Base-by-base conservation (phyloP, 2,888 invertebrate genomes). In the Rhamphomyia laevipes region DNA sequence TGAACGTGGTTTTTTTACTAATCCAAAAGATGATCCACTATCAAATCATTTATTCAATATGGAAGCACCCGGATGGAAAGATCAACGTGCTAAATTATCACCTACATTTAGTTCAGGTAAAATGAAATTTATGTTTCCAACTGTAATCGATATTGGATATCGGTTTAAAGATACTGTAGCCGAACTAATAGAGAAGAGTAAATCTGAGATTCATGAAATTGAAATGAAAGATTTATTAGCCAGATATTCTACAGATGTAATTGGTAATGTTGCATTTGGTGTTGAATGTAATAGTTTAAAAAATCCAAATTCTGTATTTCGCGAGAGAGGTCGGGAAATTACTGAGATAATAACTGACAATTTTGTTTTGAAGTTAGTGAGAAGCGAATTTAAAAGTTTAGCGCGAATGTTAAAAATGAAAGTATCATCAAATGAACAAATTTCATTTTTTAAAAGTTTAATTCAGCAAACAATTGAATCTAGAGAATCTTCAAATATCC, bases 101-200 rank as follows among this genome's bases (percentile, higher is more conserved):
- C 72, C 74, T 1, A 71, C 73, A 0, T 76, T 76, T 56, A 72
- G 74, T 5, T 69, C 73, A 0, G 69, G 72, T 6, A 75, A 74
- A 60, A 73, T 76, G 65, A 73, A 70, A 50, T 63, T 61, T 33
- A 73, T 74, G 73, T 67, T 71, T 55, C 61, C 65, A n/a, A 63
- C 63, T 0, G 60, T 73, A 11, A 58, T 64, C 3, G 55, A 63
- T 9, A 69, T 72, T 30, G 63, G 62, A 0, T 53, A 65, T 2
- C 55, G 59, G 2, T 9, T 27, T 4, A 27, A 27, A 27, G 23
- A 27, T 9, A 27, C 23, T 27, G 43, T 66, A 50, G 43, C 58
- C 53, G 30, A 63, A 4, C n/a, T 15, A 15, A 27, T 42, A 10
- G 23, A 23, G 15, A 27, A 23, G 2, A 10, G 6, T 10, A 42